Conservation (phyloP, 2,113 vertebrate species). For the Acinonyx jubatus region DNA sequence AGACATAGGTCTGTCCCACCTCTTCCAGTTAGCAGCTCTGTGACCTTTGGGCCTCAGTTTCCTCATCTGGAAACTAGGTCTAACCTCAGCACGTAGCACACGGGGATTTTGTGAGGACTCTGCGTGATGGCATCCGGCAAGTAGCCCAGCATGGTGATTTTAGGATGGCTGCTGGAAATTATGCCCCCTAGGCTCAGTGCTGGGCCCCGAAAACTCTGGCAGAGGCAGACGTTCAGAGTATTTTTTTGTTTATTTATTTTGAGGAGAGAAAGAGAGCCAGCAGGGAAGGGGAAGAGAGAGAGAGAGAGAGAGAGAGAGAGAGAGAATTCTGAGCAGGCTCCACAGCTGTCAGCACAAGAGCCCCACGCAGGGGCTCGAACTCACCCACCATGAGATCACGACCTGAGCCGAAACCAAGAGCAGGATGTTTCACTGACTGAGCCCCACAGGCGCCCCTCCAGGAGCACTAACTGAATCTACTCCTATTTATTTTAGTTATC, state of each 20-base stretch:
- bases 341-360: too few species aligned
- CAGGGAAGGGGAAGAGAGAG: too few species aligned
- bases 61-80: too few species aligned
- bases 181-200: rapidly evolving
- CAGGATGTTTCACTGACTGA: too few species aligned
- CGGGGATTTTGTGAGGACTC: not conserved
- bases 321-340: too few species aligned
- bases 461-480: not conserved
- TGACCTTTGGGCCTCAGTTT: rapidly evolving
- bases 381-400: too few species aligned
- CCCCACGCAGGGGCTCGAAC: too few species aligned
- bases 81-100: too few species aligned
- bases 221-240: not conserved
- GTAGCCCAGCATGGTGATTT: rapidly evolving
- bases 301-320: too few species aligned
- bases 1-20: not conserved
- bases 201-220: not conserved
- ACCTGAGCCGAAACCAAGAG: too few species aligned
- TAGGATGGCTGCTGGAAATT: not conserved
- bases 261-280: too few species aligned
- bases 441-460: not conserved
- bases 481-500: not conserved
- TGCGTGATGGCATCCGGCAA: rapidly evolving
- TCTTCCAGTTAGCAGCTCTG: rapidly evolving
- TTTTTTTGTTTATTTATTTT: too few species aligned